Percentiles rank a stretch among this genome's conserved stretches.
These are phyloP conservation scores for Coreius guichenoti DNA, from an alignment of 2,797 vertebrate genomes.

Conservation along the genomic window DNA sequence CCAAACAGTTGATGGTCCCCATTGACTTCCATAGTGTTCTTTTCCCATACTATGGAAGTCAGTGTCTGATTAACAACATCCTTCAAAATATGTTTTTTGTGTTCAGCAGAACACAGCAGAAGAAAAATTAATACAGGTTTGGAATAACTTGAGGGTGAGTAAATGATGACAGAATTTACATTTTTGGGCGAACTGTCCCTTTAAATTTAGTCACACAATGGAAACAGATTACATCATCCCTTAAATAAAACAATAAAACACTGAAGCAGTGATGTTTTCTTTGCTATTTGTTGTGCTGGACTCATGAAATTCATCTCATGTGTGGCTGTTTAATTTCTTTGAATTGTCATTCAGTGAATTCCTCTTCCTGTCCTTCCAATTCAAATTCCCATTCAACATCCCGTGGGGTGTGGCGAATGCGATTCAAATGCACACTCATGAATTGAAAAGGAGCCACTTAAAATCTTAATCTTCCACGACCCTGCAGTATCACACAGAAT, in stretches of 20 bases:
- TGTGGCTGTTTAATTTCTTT: not conserved
- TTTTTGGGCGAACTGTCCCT: no score
- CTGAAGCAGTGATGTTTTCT: not conserved
- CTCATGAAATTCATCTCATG: not conserved
- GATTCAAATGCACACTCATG: slow-evolving; percentile 4
- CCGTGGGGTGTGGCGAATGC: not conserved
- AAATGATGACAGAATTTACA: no score
- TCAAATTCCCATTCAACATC: not conserved
- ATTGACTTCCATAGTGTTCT: no score
- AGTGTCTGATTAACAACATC: not conserved
- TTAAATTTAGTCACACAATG: not conserved
- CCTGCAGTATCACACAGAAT: slow-evolving; percentile 5
- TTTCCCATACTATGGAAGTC: no score
- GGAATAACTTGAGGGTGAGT: no score
- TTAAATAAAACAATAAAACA: not conserved
- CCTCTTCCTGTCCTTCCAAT: not conserved
- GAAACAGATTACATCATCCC: not conserved
- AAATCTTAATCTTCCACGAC: no score
- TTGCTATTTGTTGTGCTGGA: not conserved
- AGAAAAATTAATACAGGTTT: not conserved
- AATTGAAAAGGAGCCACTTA: not conserved
- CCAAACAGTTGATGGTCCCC: not conserved
- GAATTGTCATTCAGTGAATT: not conserved
- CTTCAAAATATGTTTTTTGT: not conserved
- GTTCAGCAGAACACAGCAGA: no score